These are phyloP conservation scores for Meiosimyza platycephala DNA, from an alignment of 2,888 invertebrate species.

Conservation along the genomic window DNA sequence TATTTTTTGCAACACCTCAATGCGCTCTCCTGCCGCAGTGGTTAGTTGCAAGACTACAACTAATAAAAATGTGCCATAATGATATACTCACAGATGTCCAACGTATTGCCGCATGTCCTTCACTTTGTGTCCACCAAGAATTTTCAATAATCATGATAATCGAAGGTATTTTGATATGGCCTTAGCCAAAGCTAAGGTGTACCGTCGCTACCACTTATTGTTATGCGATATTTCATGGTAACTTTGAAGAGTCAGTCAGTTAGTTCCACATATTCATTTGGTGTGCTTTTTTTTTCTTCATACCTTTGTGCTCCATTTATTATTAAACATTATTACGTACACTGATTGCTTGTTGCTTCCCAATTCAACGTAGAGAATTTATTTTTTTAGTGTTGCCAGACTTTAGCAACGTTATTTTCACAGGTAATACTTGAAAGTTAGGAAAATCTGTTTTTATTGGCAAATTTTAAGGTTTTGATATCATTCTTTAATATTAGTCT, in stretches of 20 bases:
- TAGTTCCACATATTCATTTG: slow-evolving; percentile 3
- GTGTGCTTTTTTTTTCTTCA: background rate
- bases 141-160: slow-evolving; percentile 22
- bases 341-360: slow-evolving; percentile 33
- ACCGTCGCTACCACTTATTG: background rate
- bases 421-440: too few relatives aligned
- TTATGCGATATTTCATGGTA: slow-evolving; percentile 17
- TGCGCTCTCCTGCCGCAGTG: too few relatives aligned
- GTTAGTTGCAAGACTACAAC: too few relatives aligned
- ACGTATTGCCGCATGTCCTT: slow-evolving; percentile 3
- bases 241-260: background rate
- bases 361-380: too few relatives aligned
- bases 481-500: too few relatives aligned
- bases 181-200: background rate
- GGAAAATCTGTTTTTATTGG: too few relatives aligned
- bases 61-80: slow-evolving; percentile 47
- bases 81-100: slow-evolving; percentile 65
- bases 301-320: slow-evolving; percentile 42
- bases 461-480: too few relatives aligned
- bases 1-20: too few relatives aligned
- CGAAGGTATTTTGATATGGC: slow-evolving; percentile 14
- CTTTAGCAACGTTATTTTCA: too few relatives aligned
- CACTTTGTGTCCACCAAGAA: background rate
- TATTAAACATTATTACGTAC: slow-evolving; percentile 44
- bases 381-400: too few relatives aligned